A percentile compares a stretch with the other conserved stretches of the same genome.
phyloP scores from a whole-genome alignment of 2,113 vertebrate genomes.

The Bungarus multicinctus region DNA sequence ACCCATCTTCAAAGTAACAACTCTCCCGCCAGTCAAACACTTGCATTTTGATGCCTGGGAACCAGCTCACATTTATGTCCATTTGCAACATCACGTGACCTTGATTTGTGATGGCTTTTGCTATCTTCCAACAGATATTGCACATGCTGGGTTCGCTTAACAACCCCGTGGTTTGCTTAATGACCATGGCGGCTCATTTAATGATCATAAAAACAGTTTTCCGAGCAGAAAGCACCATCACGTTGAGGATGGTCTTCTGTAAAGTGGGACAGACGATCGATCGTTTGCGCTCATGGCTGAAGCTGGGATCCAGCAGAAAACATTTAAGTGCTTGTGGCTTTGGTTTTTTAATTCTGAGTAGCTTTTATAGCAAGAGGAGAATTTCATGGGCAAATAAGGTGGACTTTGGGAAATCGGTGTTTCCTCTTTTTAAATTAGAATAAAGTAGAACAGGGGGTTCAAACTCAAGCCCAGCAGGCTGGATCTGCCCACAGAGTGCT shows the following conservation, averaged over 20 bases:
- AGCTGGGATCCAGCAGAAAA: background rate
- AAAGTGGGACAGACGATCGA: background rate
- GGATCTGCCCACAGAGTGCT: no score
- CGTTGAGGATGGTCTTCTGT: background rate
- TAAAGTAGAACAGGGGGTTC: no score
- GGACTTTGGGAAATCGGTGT: background rate
- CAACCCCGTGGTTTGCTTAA: background rate
- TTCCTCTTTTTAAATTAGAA: background rate
- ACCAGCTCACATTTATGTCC: background rate
- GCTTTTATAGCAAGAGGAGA: background rate
- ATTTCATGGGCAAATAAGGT: background rate
- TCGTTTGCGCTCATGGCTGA: background rate
- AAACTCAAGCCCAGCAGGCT: no score
- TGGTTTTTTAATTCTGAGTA: background rate
- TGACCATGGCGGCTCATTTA: background rate
- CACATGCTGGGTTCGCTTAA: background rate
- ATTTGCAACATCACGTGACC: background rate
- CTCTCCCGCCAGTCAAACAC: background rate
- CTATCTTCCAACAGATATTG: background rate
- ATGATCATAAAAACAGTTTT: background rate
- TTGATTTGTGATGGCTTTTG: background rate
- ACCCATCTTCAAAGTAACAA: background rate
- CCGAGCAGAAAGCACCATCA: background rate
- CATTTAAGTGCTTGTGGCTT: background rate
- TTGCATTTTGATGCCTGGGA: background rate